phyloP scores from a whole-genome alignment of 35 echinoderm and acorn worm genomes.

The Heliocidaris tuberculata region DNA sequence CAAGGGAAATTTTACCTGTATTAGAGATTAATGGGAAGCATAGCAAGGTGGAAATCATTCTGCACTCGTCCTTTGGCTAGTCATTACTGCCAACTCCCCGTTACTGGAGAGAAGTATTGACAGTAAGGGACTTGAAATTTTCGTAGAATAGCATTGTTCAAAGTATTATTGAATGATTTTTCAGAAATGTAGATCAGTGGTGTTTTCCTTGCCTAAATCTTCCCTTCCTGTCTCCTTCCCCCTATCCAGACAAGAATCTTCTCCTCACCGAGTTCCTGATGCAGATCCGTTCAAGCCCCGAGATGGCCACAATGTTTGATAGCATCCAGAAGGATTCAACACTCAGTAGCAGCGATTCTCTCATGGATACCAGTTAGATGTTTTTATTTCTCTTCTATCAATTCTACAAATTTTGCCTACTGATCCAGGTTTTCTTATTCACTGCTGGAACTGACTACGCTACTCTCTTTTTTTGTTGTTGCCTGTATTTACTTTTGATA shows the following conservation, averaged over 20 bases:
- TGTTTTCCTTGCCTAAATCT: no score
- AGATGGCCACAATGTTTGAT: constrained; percentile 95
- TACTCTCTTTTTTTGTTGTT: not conserved
- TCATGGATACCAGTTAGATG: constrained; percentile 95
- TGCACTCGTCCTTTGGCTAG: no score
- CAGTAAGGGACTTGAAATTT: no score
- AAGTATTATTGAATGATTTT: no score
- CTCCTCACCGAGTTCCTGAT: constrained; percentile 87
- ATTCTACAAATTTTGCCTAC: not conserved
- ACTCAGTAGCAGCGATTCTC: constrained; percentile 69
- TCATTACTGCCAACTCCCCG: no score
- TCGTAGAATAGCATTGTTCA: no score
- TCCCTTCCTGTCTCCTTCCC: no score
- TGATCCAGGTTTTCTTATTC: not conserved
- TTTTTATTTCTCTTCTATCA: not conserved
- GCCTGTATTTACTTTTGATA: not conserved
- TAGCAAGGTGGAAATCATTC: no score
- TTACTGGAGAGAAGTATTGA: no score
- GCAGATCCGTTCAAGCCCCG: constrained; percentile 91
- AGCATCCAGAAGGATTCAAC: constrained; percentile 94
- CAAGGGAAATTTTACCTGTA: no score
- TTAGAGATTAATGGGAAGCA: no score
- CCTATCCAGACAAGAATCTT: constrained; percentile 87
- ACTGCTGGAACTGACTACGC: not conserved
- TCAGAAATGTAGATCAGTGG: no score